Percentiles rank a stretch among this genome's conserved stretches.
These are phyloP conservation scores for Phlogophora meticulosa DNA, from an alignment of 2,888 invertebrate species.

Conservation along the genomic window DNA sequence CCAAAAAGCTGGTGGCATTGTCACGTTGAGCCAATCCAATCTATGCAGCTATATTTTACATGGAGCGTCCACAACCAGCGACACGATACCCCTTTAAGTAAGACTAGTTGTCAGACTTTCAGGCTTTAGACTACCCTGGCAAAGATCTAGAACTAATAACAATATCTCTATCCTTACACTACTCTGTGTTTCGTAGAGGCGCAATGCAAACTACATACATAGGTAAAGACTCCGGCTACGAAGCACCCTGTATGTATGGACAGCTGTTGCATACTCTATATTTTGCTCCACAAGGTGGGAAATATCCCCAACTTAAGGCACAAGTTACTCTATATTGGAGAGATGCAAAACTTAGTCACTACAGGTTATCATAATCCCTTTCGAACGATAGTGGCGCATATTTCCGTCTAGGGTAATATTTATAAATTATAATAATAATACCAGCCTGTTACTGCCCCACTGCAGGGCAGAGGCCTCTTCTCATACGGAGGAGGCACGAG, in stretches of 20 bases:
- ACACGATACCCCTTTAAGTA: too few relatives aligned
- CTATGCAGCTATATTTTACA: too few relatives aligned
- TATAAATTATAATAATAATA: too few relatives aligned
- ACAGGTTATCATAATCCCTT: not conserved
- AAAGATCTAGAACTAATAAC: not conserved
- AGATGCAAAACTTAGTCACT: not conserved
- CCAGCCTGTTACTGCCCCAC: too few relatives aligned
- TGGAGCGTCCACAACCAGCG: too few relatives aligned
- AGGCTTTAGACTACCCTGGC: too few relatives aligned
- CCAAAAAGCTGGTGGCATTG: too few relatives aligned
- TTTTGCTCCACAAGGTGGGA: slow-evolving; percentile 33
- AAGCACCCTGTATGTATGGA: slow-evolving; percentile 56
- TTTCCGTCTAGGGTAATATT: too few relatives aligned
- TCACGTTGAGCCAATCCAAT: too few relatives aligned
- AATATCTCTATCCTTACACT: slow-evolving; percentile 35
- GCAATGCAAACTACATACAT: slow-evolving; percentile 68
- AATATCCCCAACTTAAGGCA: slow-evolving; percentile 21
- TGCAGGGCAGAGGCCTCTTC: too few relatives aligned
- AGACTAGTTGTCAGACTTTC: too few relatives aligned
- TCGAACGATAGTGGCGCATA: not conserved
- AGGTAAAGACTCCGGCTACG: slow-evolving; percentile 54
- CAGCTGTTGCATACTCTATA: slow-evolving; percentile 47
- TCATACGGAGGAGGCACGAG: too few relatives aligned
- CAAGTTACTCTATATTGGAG: slow-evolving; percentile 16
- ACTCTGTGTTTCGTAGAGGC: slow-evolving; percentile 47